Conservation (phyloP, 2,797 vertebrate genomes). For the Rhincodon typus region DNA sequence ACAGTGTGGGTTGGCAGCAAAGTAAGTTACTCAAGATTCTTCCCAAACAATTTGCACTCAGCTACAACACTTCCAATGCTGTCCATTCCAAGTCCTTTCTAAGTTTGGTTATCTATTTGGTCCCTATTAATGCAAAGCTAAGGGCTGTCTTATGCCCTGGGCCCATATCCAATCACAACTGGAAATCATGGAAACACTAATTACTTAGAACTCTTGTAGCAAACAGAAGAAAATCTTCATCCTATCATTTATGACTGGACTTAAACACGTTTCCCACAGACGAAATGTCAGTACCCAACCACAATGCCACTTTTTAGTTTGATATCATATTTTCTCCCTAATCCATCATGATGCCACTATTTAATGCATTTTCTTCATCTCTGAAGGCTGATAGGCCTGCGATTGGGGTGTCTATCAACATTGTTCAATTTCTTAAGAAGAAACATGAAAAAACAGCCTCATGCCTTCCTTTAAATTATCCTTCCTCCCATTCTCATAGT, state of each 20-base stretch:
- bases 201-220: background rate
- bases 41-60: background rate
- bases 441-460: background rate
- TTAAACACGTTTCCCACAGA: background rate
- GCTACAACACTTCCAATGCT: background rate
- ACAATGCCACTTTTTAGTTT: background rate
- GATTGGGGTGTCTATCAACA: background rate
- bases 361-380: background rate
- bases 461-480: background rate
- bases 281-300: background rate
- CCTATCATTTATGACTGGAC: background rate
- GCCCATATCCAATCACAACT: background rate
- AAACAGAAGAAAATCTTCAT: background rate
- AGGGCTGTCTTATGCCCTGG: background rate
- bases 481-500: background rate
- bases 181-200: background rate
- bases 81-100: background rate
- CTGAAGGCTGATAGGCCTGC: background rate
- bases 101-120: background rate
- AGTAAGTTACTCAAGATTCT: background rate
- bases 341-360: no score
- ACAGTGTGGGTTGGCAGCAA: background rate
- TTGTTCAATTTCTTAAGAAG: background rate
- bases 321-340: background rate
- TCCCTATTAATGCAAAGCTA: background rate